Evolutionary conservation across 2,797 vertebrate species (phyloP).

Genomic region (Morus bassanus): DNA sequence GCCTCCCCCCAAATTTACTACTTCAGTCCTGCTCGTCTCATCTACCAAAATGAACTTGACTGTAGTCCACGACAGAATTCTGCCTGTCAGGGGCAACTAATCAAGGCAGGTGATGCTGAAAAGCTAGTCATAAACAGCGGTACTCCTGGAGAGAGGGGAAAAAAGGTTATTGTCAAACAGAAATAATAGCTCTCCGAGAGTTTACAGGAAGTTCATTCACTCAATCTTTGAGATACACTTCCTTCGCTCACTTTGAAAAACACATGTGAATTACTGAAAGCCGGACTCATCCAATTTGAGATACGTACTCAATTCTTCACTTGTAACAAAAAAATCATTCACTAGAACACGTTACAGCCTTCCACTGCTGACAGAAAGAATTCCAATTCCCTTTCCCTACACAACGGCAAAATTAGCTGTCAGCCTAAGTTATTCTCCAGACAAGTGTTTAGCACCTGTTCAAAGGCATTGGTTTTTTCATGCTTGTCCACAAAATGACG

Average conservation of each 20-base stretch:
- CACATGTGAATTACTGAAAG: rapidly evolving
- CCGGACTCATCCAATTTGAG: neutral
- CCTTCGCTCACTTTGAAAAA: neutral
- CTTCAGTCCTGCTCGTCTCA: neutral
- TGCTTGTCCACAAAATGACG: rapidly evolving
- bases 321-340: neutral
- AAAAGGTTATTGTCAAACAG: neutral
- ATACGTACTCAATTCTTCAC: neutral
- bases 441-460: rapidly evolving
- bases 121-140: neutral
- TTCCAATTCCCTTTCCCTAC: neutral
- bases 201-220: neutral
- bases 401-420: rapidly evolving
- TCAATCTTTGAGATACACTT: neutral
- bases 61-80: neutral
- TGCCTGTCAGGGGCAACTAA: neutral
- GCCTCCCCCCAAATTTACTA: neutral
- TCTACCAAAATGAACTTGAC: neutral
- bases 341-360: neutral
- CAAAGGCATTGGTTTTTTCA: rapidly evolving
- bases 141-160: too few relatives aligned
- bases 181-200: neutral
- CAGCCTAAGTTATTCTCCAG: rapidly evolving
- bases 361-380: neutral
- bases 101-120: neutral